phyloP scores from a whole-genome alignment of 2,888 invertebrate genomes.

The Tetranychus truncatus region DNA sequence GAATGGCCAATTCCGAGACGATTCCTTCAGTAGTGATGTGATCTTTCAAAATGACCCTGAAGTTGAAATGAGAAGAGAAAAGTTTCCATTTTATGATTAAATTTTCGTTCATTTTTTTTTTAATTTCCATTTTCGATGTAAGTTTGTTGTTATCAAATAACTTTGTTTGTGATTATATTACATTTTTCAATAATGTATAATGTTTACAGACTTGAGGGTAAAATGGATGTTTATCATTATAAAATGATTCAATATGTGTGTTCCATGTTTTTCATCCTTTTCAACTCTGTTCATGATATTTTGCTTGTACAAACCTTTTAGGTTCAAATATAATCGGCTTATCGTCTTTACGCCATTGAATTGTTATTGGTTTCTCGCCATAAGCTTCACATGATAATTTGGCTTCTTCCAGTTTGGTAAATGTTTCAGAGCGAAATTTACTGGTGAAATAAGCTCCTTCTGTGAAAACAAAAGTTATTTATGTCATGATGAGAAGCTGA shows the following conservation, averaged over 20 bases:
- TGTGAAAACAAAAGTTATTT: constrained; percentile 11
- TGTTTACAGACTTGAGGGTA: neutral
- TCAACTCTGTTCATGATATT: neutral
- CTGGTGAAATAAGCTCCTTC: constrained; percentile 26
- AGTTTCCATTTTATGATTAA: neutral
- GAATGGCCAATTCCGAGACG: constrained; percentile 41
- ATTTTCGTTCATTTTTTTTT: neutral
- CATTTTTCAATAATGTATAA: neutral
- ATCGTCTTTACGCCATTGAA: constrained; percentile 30
- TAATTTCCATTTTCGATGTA: neutral
- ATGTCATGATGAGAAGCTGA: neutral
- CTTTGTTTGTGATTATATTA: neutral
- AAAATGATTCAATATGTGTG: neutral
- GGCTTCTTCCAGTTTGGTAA: neutral
- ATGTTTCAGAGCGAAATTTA: constrained; percentile 15
- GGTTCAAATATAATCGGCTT: constrained; percentile 15
- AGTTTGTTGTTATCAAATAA: neutral
- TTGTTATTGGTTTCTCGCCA: constrained; percentile 33
- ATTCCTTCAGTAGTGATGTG: constrained; percentile 30
- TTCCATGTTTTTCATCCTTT: neutral
- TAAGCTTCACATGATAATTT: constrained; percentile 30
- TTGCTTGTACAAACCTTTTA: neutral
- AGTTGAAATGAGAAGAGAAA: neutral
- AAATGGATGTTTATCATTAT: constrained; percentile 3
- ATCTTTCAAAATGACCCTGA: constrained; percentile 29